Base-by-base conservation (phyloP, 2,888 invertebrate genomes). In the Leptopilina syphax region DNA sequence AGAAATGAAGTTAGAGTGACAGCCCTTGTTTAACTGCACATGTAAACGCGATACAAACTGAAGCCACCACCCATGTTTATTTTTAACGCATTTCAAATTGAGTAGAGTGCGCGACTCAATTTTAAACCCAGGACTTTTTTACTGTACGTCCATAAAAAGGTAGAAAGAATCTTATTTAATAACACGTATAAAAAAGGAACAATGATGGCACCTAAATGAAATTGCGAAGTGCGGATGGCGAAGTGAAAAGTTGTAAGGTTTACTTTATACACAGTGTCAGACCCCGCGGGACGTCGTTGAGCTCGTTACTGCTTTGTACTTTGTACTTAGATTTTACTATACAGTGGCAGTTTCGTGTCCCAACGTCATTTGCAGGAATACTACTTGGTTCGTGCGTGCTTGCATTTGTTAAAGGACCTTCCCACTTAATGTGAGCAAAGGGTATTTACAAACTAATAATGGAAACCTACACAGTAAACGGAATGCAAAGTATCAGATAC, bases 201-300 rank as follows among this genome's bases (percentile, higher is more conserved):
- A 70, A 24, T 70, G 47, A 70, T 54, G 70, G 70, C 9, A 70
- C 81, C 73, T 60, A 82, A 83, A 70, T 80, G 83, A 77, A 82
- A 84, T 84, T 79, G 83, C 81, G 83, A 85, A 82, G 54, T 81
- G 82, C 70, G n/a, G 12, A 66, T 65, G 57, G 34, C n/a, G 80
- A 81, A 79, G 84, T 79, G 86, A 85, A 83, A 82, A 83, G 83
- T 84, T 84, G 79, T 77, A 70, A 65, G 81, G 79, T 81, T 80
- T 73, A 63, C 50, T 77, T 80, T 70, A 34, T 34, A 34, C 70
- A 76, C 24, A 65, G 65, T 54, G 27, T 70, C 78, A 78, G 80
- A 54, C 73, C 78, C 65, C 60, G 77, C 76, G 80, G 78, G 78
- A 77, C 80, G 81, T 81, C 80, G 77, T 83, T 79, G 60, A 81